Evolutionary conservation across 1,140 invertebrate genomes (phyloP).

Genomic region (Drosophila pandora): DNA sequence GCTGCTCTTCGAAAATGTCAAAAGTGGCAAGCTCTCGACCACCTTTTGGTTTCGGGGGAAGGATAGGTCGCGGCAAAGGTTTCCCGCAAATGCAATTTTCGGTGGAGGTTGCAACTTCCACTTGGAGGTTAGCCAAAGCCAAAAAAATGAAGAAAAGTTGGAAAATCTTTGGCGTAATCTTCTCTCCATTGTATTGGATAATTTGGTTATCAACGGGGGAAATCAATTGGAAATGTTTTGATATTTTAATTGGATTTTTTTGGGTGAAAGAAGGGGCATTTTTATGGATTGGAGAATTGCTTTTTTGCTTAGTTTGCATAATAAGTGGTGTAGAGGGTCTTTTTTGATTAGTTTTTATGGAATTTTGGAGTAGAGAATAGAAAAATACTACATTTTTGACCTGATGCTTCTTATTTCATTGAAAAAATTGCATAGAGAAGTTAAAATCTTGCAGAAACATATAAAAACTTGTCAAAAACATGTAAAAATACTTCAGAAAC

Average conservation of each 20-base stretch:
- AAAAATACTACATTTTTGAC: too few species aligned
- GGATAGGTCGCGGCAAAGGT: slow-evolving; percentile 13
- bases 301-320: not conserved
- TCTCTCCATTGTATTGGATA: not conserved
- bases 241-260: slow-evolving; percentile 5
- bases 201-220: not conserved
- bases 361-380: too few species aligned
- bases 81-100: slow-evolving; percentile 40
- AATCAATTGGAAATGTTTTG: slow-evolving; percentile 1
- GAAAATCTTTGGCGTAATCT: slow-evolving; percentile 6
- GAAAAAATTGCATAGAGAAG: too few species aligned
- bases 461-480: too few species aligned
- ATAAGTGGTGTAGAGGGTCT: too few species aligned
- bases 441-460: too few species aligned
- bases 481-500: too few species aligned
- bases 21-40: slow-evolving; percentile 36
- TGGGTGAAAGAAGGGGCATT: not conserved
- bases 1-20: slow-evolving; percentile 28
- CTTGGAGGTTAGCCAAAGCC: slow-evolving; percentile 12
- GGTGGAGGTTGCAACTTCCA: slow-evolving; percentile 12
- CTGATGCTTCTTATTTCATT: too few species aligned
- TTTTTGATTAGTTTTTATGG: too few species aligned
- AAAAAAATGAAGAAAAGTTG: not conserved
- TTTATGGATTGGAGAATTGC: not conserved
- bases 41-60: slow-evolving; percentile 5